phyloP scores from a whole-genome alignment of 2,888 invertebrate species.

The Galerucella calmariensis region DNA sequence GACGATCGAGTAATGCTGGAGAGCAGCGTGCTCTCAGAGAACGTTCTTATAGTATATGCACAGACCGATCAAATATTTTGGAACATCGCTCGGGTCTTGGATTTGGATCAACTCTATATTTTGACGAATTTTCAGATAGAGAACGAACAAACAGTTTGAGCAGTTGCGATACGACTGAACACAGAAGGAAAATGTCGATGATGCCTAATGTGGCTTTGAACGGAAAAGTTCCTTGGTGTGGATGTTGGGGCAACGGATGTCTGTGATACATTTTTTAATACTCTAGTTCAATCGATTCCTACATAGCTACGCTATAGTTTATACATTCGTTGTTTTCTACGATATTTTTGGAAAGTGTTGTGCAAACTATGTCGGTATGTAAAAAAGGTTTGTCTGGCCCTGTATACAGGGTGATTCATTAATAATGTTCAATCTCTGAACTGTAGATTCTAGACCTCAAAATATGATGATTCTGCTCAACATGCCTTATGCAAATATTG shows the following conservation, averaged over 20 bases:
- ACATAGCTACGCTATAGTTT: background rate
- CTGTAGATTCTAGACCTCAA: no score
- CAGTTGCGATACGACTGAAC: constrained; percentile 71
- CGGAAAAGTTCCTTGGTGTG: constrained; percentile 84
- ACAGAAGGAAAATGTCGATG: constrained; percentile 71
- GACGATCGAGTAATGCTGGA: constrained; percentile 51
- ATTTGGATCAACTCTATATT: constrained; percentile 53
- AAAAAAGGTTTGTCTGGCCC: no score
- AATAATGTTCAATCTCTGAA: no score
- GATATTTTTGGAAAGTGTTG: no score
- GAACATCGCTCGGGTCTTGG: constrained; percentile 53
- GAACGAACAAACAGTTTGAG: constrained; percentile 76
- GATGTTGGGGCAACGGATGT: constrained; percentile 87
- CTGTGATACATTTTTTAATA: constrained; percentile 42
- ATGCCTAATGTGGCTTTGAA: constrained; percentile 70
- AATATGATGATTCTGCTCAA: no score
- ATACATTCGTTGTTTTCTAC: background rate
- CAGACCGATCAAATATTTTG: constrained; percentile 60
- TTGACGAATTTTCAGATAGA: constrained; percentile 67
- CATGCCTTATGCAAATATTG: no score
- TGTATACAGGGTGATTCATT: no score
- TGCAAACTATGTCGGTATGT: no score
- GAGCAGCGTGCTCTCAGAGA: constrained; percentile 58
- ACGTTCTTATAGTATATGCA: constrained; percentile 63
- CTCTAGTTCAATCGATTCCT: background rate